Base-by-base conservation (phyloP, 2,888 invertebrate species). In the Salticus scenicus region DNA sequence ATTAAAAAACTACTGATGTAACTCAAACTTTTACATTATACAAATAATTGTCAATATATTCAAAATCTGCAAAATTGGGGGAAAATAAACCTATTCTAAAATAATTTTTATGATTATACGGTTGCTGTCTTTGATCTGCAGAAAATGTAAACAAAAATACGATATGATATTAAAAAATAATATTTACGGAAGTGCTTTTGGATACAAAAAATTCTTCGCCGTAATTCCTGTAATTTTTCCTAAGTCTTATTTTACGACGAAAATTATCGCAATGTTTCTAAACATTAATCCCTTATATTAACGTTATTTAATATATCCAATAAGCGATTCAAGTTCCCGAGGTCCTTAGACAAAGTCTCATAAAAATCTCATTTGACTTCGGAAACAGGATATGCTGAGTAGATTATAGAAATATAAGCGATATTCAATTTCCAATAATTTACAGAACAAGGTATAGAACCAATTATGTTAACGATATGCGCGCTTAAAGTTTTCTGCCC, bases 371-470 rank as follows among this genome's bases (percentile, higher is more conserved):
- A 57, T 57, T 57, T 24, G 24, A 57, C 24, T 24, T 24, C 24
- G 1, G 24, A 57, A 57, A 57, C 57, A 57, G 57, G 24, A 57
- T 24, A 57, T 57, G 57, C 57, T 57, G 57, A 57, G 14, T 57
- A 24, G 57, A 57, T 57, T 57, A 24, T 24, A 24, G 24, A 24
- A 24, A 24, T 57, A 24, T 80, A 80, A 80, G 37, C 74, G 80
- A 80, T 80, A 80, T 74, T 80, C 80, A 80, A 80, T 80, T 80
- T 80, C 80, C 80, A 73, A 80, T 80, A 73, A 69, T 69, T 77
- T 70, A 33, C 67, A 67, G 57, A 20, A 4, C 24, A n/a, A 57
- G 57, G 24, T 57, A 57, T 57, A 24, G 42, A 47, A 24, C 57
- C 57, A 20, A 57, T 57, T 57, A 57, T 57, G 57, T 57, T 57